Conservation (phyloP, 2,797 vertebrate species). For the Phalloptychus januarius region DNA sequence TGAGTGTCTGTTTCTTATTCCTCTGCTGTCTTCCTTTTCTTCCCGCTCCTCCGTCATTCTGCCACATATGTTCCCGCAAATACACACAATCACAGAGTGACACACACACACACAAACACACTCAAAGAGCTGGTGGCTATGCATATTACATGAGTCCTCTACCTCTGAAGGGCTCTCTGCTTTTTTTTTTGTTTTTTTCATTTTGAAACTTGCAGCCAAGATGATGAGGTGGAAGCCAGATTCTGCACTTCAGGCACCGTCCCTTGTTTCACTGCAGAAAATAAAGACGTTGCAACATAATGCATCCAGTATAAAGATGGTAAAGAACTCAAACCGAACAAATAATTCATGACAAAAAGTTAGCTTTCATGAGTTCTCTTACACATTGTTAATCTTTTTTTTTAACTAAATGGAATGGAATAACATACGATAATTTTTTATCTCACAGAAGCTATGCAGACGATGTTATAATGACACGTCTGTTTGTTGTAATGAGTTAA, state of each 20-base stretch:
- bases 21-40: conserved; percentile 41
- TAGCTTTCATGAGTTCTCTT: background rate
- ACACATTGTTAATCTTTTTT: conserved; percentile 15
- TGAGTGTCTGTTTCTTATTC: conserved; percentile 55
- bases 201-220: conserved; percentile 58
- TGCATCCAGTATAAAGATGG: conserved; percentile 20
- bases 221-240: conserved; percentile 64
- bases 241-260: conserved; percentile 55
- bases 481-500: background rate
- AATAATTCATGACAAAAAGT: conserved; percentile 22
- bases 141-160: conserved; percentile 77
- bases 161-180: conserved; percentile 68
- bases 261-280: conserved; percentile 32
- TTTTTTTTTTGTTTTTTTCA: conserved; percentile 42
- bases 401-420: background rate
- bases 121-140: conserved; percentile 57
- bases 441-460: background rate
- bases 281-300: conserved; percentile 37
- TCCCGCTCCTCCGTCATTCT: conserved; percentile 57
- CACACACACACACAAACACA: conserved; percentile 47
- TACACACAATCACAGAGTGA: conserved; percentile 27
- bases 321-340: conserved; percentile 41
- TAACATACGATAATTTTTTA: background rate
- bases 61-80: conserved; percentile 50
- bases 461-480: background rate